Evolutionary conservation across 2,797 vertebrate genomes (phyloP), one percentile per base, ranked within the genome.

Genomic region (Sciaenops ocellatus): DNA sequence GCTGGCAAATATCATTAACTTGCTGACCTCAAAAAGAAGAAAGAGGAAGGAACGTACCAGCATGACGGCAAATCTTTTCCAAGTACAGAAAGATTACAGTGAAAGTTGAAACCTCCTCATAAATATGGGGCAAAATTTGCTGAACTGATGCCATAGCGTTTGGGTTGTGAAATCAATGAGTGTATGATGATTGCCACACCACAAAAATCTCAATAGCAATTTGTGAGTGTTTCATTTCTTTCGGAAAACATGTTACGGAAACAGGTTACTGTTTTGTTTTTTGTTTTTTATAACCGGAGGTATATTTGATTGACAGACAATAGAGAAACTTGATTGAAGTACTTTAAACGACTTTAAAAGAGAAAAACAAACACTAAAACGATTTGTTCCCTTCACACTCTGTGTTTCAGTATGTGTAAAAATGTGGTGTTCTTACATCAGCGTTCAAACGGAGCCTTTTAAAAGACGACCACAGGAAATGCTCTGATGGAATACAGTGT

Each of bases 11-110:
- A 22, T 50, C 10, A 42, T 41, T 0, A 54, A 60, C 22, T 18
- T 28, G 16, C 7, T 78, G 67, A 75, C 61, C 22, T 67, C 74
- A 62, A 26, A 51, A 22, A 59, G 28, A 51, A 28, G 56, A 83
- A 86, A 84, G 65, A 80, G 79, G 87, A 87, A 89, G 79, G 16
- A 77, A 56, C 18, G 59, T 66, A 56, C 38, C 6, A 16, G 61
- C 4, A 48, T 73, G 79, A 82, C n/a, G 16, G 30, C 10, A 59
- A 22, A 38, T 9, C 60, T 9, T 16, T 78, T 62, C 50, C 11
- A 47, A 28, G 18, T 42, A 59, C 7, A 69, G 6, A 13, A 38
- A 38, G 1, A 15, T 1, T 44, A 9, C 8, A 34, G 34, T 55
- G 3, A 34, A 59, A 24, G 18, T 57, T 10, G 7, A 67, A 38